These are phyloP conservation scores for Antechinus stuartii DNA, from an alignment of 2,113 vertebrate species.

Conservation along the genomic window DNA sequence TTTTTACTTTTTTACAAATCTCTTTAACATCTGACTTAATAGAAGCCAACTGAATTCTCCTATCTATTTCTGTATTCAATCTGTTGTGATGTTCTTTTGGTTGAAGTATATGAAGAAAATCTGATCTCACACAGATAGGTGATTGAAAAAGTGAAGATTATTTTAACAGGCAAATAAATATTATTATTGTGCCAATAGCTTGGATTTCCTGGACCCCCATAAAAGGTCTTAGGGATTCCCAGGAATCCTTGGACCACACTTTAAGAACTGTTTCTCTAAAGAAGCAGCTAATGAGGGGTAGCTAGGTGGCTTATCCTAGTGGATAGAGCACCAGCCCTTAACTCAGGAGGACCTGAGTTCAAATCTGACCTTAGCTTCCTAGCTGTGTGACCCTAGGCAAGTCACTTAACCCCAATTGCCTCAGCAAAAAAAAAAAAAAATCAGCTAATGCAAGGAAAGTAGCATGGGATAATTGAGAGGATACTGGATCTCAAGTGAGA, in stretches of 20 bases:
- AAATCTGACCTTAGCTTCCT: no score
- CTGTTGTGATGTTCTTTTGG: background rate
- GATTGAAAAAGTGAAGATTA: background rate
- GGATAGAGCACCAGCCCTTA: no score
- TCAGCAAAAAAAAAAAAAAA: background rate
- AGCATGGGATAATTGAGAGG: background rate
- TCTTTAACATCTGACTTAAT: background rate
- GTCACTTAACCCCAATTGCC: no score
- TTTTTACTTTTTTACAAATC: background rate
- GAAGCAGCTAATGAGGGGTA: background rate
- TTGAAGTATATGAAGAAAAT: background rate
- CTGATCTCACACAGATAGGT: background rate
- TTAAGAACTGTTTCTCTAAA: background rate
- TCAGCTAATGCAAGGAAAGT: background rate
- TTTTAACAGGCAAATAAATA: background rate
- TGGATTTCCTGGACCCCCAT: background rate
- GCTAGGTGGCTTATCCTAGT: no score
- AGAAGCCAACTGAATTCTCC: background rate
- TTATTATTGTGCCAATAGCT: background rate
- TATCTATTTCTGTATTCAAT: background rate
- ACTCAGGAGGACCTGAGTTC: no score
- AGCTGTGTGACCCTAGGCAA: no score
- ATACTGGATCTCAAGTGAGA: background rate
- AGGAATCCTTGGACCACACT: background rate
- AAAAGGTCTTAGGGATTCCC: background rate